Evolutionary conservation across 2,888 invertebrate genomes (phyloP), one percentile per base, ranked within the genome.

Genomic region (Brachyptera risi): DNA sequence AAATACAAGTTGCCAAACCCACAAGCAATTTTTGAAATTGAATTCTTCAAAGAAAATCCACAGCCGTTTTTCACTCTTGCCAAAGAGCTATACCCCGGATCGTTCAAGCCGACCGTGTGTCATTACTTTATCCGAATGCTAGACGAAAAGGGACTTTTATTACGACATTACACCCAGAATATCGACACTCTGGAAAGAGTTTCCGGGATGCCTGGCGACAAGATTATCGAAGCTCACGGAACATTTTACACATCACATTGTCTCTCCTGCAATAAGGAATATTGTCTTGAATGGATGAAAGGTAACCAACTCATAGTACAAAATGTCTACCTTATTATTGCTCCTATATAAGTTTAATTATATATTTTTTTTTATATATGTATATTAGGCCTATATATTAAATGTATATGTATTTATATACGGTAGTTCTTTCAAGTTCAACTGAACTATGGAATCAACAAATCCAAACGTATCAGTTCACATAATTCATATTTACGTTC

Each of bases 191-290:
- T 97, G 65, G 97, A 98, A 75, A 79, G 92, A 66, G 81, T 90
- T 2, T 90, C 96, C 7, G 92, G 90, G 1, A 76, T 98, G 59
- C 87, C 89, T 0, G 86, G 82, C 1, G 88, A 92, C 0, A 92
- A 91, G 72, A 75, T 96, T 24, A 90, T 97, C 0, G 96, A 97
- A 74, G 96, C 96, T 1, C 97, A 98, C 72, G 98, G 98, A 0
- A 91, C 94, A 1, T 96, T 96, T 73, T 83, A 87, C 71, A 90
- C 89, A 0, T 90, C 91, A 51, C 93, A 91, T 71, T 97, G 97
- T 72, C 73, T 91, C 3, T 80, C 81, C 4, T 97, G 96, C 71
- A 76, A 79, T 2, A 80, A 85, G 66, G 78, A 84, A 66, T 93
- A 90, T 72, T 75, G 81, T 17, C 82, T 92, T 67, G 83, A 86